Percentiles rank a stretch among this genome's conserved stretches.
phyloP scores from a whole-genome alignment of 2,888 invertebrate genomes.

The Agonopterix subpropinquella region DNA sequence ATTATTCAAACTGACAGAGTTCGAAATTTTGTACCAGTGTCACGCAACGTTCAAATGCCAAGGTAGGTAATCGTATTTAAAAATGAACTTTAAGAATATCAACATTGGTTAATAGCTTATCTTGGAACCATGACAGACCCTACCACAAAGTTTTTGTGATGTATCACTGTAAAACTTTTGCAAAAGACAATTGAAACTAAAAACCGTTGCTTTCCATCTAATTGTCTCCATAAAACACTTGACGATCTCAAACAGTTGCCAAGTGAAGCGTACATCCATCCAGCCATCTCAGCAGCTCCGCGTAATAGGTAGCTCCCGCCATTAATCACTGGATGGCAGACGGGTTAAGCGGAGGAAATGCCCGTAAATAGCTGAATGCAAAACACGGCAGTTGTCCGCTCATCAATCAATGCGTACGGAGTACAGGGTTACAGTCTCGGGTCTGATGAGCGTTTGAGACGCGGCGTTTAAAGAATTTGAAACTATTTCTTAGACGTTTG shows the following conservation, averaged over 20 bases:
- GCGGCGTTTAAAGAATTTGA: slow-evolving; percentile 6
- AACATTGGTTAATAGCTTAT: neutral
- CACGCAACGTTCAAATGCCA: neutral
- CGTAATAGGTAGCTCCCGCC: slow-evolving; percentile 48
- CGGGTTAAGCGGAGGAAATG: slow-evolving; percentile 71
- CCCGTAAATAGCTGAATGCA: slow-evolving; percentile 74
- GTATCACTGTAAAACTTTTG: no score
- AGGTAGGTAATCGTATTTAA: neutral
- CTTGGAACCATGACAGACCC: no score
- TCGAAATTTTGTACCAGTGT: neutral
- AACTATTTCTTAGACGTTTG: neutral
- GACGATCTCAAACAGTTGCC: neutral
- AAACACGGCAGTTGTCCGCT: slow-evolving; percentile 69
- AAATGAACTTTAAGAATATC: neutral
- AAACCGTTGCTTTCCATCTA: no score
- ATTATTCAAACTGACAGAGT: neutral
- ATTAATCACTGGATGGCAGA: slow-evolving; percentile 62
- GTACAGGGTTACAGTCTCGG: neutral
- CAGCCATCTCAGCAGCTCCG: slow-evolving; percentile 20
- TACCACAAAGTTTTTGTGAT: no score
- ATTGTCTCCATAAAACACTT: neutral
- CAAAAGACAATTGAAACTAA: neutral
- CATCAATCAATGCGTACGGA: slow-evolving; percentile 57
- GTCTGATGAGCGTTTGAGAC: slow-evolving; percentile 8
- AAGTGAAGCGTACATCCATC: slow-evolving; percentile 42